Percentiles rank a stretch among this genome's conserved stretches.
Evolutionary conservation across 2,797 vertebrate genomes (phyloP).

Genomic region (Sus cebifrons): DNA sequence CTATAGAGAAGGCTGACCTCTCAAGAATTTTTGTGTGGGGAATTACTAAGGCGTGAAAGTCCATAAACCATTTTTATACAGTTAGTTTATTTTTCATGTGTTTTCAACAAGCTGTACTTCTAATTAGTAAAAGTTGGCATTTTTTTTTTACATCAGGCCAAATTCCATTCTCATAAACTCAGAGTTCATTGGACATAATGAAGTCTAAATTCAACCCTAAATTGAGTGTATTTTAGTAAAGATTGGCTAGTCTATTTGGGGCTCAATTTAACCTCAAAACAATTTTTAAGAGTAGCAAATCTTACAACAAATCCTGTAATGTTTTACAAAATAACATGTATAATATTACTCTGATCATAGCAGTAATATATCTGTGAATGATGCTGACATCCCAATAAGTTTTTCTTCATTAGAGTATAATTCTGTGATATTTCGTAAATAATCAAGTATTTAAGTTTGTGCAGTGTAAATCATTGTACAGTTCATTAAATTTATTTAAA

Average conservation of each 20-base stretch:
- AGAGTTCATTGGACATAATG: background rate
- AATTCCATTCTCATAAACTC: conserved; percentile 52
- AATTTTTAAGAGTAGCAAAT: conserved; percentile 37
- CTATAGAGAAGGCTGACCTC: conserved; percentile 78
- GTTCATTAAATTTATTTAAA: background rate
- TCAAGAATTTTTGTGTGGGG: conserved; percentile 84
- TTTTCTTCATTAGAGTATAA: conserved; percentile 13
- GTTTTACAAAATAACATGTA: conserved; percentile 9
- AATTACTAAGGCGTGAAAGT: background rate
- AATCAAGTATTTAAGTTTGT: conserved; percentile 53
- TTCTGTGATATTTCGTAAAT: conserved; percentile 55
- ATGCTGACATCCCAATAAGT: background rate
- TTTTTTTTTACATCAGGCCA: conserved; percentile 5
- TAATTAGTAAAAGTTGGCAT: conserved; percentile 43
- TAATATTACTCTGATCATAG: conserved; percentile 55
- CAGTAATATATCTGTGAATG: conserved; percentile 27
- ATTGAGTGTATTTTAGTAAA: conserved; percentile 47
- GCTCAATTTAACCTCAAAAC: conserved; percentile 5
- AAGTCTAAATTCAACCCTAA: conserved; percentile 31
- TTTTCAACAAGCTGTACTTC: conserved; percentile 58
- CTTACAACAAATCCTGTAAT: background rate
- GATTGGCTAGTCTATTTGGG: background rate
- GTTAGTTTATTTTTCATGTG: conserved; percentile 24
- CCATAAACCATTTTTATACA: conserved; percentile 60
- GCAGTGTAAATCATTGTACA: background rate